Base-by-base conservation (phyloP, 2,888 invertebrate species). In the Thera britannica region DNA sequence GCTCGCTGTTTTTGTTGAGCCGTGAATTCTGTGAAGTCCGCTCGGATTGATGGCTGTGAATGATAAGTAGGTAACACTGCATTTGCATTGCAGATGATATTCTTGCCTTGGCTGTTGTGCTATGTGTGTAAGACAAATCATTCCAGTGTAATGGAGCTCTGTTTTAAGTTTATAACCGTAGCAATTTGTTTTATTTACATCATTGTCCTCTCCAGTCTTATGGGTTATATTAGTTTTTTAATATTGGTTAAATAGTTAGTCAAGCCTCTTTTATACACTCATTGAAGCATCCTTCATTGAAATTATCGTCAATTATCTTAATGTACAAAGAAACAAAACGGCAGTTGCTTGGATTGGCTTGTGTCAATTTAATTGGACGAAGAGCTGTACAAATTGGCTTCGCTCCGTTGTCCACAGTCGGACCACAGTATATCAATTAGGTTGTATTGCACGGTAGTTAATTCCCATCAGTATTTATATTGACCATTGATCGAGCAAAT, bases 391-490 rank as follows among this genome's bases (percentile, higher is more conserved):
- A 81, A 82, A 82, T 85, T 85, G 82, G 77, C 81, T 81, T 71
- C 76, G 80, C 74, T 79, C 79, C 79, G 76, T 64, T 63, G 66
- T 68, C 63, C 67, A 60, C 46, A 58, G 65, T 55, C 60, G 58
- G 67, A 79, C 79, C 79, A 83, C 84, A 83, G 84, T 87, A 81
- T 83, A 85, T 86, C 88, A 89, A 90, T 90, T 90, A 88, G 84
- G 82, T 81, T 82, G 81, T 81, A 84, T 83, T 81, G 83, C 81
- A 80, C 81, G 79, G 79, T 78, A 77, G 82, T 83, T 84, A 78
- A 81, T 77, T 79, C 80, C 81, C 79, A 83, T 83, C 83, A 79
- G 74, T 86, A 82, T 87, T 86, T 84, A 83, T 84, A 83, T 83
- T 83, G 84, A 80, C 81, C 83, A 79, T 81, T 84, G 84, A 89